phyloP scores from a whole-genome alignment of 2,797 vertebrate species.

The Bothrops alternatus region DNA sequence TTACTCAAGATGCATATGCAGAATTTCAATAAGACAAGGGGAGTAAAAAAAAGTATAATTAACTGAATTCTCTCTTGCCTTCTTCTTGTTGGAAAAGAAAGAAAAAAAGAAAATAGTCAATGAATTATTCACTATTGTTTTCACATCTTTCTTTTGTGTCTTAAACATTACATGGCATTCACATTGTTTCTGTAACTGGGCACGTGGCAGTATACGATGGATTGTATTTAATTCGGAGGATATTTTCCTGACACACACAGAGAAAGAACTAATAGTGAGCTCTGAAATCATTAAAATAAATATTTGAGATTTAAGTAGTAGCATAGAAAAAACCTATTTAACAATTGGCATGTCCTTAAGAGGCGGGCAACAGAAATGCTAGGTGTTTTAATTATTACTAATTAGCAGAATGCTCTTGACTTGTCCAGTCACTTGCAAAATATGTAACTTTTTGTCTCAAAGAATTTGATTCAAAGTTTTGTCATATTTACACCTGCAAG shows the following conservation, averaged over 20 bases:
- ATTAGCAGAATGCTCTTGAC: neutral
- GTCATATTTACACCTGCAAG: neutral
- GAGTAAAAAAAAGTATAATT: constrained; percentile 25
- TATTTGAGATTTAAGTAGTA: constrained; percentile 18
- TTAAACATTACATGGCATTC: constrained; percentile 40
- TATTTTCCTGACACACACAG: constrained; percentile 36
- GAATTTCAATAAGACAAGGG: constrained; percentile 30
- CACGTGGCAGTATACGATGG: constrained; percentile 20
- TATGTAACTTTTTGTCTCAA: neutral
- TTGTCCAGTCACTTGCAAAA: neutral
- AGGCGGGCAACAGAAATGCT: neutral
- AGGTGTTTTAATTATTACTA: neutral
- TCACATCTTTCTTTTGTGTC: constrained; percentile 33
- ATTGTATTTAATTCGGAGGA: constrained; percentile 35
- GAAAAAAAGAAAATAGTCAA: constrained; percentile 39
- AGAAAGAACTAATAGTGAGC: neutral
- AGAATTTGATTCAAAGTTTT: neutral
- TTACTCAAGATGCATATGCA: constrained; percentile 17
- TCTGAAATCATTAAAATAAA: constrained; percentile 15
- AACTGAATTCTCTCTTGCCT: constrained; percentile 27
- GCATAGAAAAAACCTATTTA: constrained; percentile 28
- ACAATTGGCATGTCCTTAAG: constrained; percentile 12
- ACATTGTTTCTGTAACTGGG: constrained; percentile 23
- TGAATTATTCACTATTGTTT: constrained; percentile 45
- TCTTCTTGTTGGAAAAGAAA: constrained; percentile 35